A percentile compares a stretch with the other conserved stretches of the same genome.
Evolutionary conservation across 23 tunicate genomes (phyloP).

Genomic region (Halocynthia aurantium): DNA sequence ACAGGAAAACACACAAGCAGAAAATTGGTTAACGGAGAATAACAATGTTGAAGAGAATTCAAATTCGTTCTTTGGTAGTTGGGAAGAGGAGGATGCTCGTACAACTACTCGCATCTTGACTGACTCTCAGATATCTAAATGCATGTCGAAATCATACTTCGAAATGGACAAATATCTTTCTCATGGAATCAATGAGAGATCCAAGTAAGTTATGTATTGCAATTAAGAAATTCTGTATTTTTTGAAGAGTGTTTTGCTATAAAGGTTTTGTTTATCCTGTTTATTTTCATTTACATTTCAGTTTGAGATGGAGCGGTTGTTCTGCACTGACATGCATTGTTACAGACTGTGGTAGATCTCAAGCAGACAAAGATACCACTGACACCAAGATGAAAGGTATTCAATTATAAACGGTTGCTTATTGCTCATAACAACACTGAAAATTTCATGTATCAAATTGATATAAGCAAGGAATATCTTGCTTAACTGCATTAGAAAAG

Average conservation of each 20-base stretch:
- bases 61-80: not conserved
- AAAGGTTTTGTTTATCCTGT: too few species aligned
- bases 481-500: not conserved
- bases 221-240: too few species aligned
- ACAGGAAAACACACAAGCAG: too few species aligned
- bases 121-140: constrained; percentile 8
- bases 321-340: constrained; percentile 70
- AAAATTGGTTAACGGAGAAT: too few species aligned
- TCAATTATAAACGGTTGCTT: too few species aligned
- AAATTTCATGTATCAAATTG: too few species aligned
- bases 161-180: constrained; percentile 54
- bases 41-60: not conserved
- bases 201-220: constrained; percentile 27
- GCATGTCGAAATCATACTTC: constrained; percentile 30
- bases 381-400: too few species aligned
- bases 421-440: too few species aligned
- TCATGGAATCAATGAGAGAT: constrained; percentile 61
- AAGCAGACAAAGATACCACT: too few species aligned
- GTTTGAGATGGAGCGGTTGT: constrained; percentile 88
- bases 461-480: too few species aligned
- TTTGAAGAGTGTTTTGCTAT: too few species aligned
- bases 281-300: constrained; percentile 12
- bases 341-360: not conserved
- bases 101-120: not conserved
- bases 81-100: too few species aligned